These are phyloP conservation scores for Perognathus longimembris DNA, from an alignment of 2,113 vertebrate genomes.

Conservation along the genomic window DNA sequence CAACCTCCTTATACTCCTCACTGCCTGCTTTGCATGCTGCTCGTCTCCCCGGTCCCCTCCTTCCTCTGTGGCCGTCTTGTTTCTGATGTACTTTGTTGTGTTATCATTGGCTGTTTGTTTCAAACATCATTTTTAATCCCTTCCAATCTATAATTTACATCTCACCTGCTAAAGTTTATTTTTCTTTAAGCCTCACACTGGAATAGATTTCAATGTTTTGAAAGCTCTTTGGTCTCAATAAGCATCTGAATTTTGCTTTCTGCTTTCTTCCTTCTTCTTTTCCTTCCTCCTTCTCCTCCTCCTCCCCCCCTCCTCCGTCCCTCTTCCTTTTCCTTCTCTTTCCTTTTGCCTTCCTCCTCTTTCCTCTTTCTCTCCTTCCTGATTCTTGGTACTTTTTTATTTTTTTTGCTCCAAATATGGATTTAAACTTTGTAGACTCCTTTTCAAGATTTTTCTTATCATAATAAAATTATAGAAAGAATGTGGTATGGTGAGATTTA, in stretches of 20 bases:
- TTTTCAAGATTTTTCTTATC: conserved; percentile 66
- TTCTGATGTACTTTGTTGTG: conserved; percentile 71
- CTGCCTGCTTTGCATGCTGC: conserved; percentile 66
- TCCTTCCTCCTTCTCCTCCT: too few species aligned
- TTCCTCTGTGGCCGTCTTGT: conserved; percentile 67
- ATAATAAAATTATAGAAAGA: conserved; percentile 52
- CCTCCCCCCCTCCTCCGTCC: not conserved
- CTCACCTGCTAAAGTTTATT: conserved; percentile 77
- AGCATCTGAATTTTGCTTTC: conserved; percentile 64
- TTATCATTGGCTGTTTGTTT: conserved; percentile 78
- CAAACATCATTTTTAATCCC: conserved; percentile 69
- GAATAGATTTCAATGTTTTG: conserved; percentile 70
- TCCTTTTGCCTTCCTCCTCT: too few species aligned
- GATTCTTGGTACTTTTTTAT: conserved; percentile 52
- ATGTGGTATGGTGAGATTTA: conserved; percentile 51
- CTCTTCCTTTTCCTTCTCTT: too few species aligned
- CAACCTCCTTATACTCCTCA: conserved; percentile 75
- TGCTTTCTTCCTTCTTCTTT: not conserved
- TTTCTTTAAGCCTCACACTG: conserved; percentile 70
- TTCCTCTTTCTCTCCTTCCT: not conserved
- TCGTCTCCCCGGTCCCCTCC: conserved; percentile 55
- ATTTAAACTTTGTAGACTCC: conserved; percentile 73
- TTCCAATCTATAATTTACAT: conserved; percentile 69
- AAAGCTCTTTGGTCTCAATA: conserved; percentile 76
- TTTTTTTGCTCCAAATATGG: conserved; percentile 71